Conservation (phyloP, 2,888 invertebrate species). For the Heliconius aoede region DNA sequence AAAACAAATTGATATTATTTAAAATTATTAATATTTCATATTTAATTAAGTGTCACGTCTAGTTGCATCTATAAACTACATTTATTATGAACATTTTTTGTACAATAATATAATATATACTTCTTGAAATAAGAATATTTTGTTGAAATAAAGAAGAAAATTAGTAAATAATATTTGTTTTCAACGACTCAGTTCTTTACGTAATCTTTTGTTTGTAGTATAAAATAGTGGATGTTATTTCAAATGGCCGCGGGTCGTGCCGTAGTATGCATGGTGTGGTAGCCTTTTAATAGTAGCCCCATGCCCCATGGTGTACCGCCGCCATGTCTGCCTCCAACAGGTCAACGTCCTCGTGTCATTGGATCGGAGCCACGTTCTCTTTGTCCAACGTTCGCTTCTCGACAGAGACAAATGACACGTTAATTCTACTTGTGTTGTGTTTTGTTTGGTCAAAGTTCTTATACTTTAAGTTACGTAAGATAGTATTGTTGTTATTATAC, state of each 20-base stretch:
- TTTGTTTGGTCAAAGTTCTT: no score
- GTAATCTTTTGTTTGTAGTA: background rate
- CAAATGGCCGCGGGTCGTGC: slow-evolving; percentile 39
- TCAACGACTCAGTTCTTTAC: background rate
- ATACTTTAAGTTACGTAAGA: no score
- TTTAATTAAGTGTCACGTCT: background rate
- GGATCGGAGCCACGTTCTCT: slow-evolving; percentile 64
- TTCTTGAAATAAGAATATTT: no score
- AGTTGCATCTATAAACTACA: no score
- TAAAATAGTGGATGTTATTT: slow-evolving; percentile 32
- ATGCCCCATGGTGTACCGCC: slow-evolving; percentile 66
- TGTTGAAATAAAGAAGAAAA: no score
- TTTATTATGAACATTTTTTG: no score
- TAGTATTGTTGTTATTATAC: no score
- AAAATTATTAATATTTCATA: background rate
- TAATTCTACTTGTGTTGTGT: slow-evolving; percentile 37
- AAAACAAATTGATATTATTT: background rate
- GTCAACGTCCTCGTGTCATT: slow-evolving; percentile 65
- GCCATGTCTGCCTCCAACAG: slow-evolving; percentile 71
- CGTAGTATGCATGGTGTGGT: slow-evolving; percentile 49
- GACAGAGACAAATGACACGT: slow-evolving; percentile 45
- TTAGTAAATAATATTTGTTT: no score
- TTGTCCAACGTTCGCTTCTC: slow-evolving; percentile 63
- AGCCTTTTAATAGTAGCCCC: slow-evolving; percentile 58
- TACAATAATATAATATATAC: no score